A percentile compares a stretch with the other conserved stretches of the same genome.
Conservation (phyloP, 1,140 invertebrate species). For the Heliothis virescens region DNA sequence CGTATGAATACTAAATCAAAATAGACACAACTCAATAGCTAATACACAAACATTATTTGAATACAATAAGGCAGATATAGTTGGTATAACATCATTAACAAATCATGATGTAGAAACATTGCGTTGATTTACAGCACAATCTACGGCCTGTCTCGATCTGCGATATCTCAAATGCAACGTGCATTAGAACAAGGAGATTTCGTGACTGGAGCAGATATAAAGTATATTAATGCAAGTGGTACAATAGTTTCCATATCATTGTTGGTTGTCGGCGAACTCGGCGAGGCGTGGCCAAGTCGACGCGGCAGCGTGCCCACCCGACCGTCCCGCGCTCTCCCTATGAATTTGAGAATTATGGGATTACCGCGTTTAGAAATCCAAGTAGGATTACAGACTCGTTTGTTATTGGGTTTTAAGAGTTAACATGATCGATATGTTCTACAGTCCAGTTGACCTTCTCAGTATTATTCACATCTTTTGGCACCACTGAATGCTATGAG, state of each 20-base stretch:
- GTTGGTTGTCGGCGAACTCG: conserved; percentile 50
- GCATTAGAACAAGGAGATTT: conserved; percentile 47
- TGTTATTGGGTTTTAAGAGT: conserved; percentile 15
- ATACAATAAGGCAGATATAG: conserved; percentile 20
- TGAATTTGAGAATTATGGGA: conserved; percentile 54
- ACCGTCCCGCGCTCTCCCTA: conserved; percentile 55
- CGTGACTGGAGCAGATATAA: conserved; percentile 53
- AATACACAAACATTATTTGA: not conserved
- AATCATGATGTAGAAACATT: conserved; percentile 37
- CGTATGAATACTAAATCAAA: conserved; percentile 23
- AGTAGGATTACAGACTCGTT: conserved; percentile 9
- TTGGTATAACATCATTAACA: conserved; percentile 27
- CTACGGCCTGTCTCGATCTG: conserved; percentile 31
- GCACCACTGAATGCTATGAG: no score
- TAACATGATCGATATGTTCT: conserved; percentile 23
- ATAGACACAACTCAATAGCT: conserved; percentile 12
- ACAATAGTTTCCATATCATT: conserved; percentile 60
- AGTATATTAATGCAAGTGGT: conserved; percentile 57
- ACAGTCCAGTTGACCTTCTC: conserved; percentile 17
- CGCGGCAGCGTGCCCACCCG: conserved; percentile 54
- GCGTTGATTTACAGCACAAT: conserved; percentile 47
- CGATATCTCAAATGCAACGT: conserved; percentile 46
- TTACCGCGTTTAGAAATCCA: conserved; percentile 50
- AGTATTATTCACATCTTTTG: not conserved
- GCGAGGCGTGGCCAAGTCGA: conserved; percentile 57